These are phyloP conservation scores for Meliscaeva auricollis DNA, from an alignment of 2,888 invertebrate species.

Conservation along the genomic window DNA sequence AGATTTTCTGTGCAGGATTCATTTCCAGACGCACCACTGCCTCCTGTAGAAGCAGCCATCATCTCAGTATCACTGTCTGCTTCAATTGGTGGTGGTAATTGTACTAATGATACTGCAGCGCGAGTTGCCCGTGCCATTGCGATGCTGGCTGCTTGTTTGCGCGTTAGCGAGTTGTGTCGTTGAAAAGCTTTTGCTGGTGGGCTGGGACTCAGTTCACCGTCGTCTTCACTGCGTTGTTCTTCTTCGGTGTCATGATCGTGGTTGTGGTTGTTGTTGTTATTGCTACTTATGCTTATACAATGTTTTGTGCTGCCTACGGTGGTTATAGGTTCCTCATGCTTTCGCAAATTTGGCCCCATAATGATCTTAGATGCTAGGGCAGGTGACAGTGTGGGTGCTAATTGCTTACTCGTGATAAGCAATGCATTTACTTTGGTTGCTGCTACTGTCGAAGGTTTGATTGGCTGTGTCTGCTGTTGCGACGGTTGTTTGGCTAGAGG, in stretches of 20 bases:
- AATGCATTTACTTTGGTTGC: slow-evolving; percentile 67
- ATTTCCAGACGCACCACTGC: slow-evolving; percentile 76
- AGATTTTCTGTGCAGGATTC: slow-evolving; percentile 85
- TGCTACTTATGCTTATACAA: slow-evolving; percentile 58
- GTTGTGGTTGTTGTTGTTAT: slow-evolving; percentile 55
- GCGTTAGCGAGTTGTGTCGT: slow-evolving; percentile 87
- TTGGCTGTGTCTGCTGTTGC: slow-evolving; percentile 56
- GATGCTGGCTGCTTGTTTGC: slow-evolving; percentile 87
- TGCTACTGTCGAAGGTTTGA: slow-evolving; percentile 69
- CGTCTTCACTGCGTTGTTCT: slow-evolving; percentile 83
- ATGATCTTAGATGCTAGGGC: slow-evolving; percentile 58
- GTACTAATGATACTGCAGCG: slow-evolving; percentile 90
- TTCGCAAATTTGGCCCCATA: slow-evolving; percentile 48
- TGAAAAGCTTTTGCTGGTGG: slow-evolving; percentile 85
- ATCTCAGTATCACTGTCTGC: slow-evolving; percentile 89
- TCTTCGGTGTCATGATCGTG: slow-evolving; percentile 79
- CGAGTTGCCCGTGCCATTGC: slow-evolving; percentile 86
- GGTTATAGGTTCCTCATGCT: slow-evolving; percentile 70
- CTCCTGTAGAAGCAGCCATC: slow-evolving; percentile 59
- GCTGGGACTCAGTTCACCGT: slow-evolving; percentile 84
- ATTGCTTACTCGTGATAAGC: slow-evolving; percentile 66
- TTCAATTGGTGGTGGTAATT: slow-evolving; percentile 92
- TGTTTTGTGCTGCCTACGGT: slow-evolving; percentile 66
- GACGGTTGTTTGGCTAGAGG: slow-evolving; percentile 77
- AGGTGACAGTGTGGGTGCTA: slow-evolving; percentile 60